Evolutionary conservation across 2,888 invertebrate genomes (phyloP), one percentile per base, ranked within the genome.

Genomic region (Acutogordius australiensis): DNA sequence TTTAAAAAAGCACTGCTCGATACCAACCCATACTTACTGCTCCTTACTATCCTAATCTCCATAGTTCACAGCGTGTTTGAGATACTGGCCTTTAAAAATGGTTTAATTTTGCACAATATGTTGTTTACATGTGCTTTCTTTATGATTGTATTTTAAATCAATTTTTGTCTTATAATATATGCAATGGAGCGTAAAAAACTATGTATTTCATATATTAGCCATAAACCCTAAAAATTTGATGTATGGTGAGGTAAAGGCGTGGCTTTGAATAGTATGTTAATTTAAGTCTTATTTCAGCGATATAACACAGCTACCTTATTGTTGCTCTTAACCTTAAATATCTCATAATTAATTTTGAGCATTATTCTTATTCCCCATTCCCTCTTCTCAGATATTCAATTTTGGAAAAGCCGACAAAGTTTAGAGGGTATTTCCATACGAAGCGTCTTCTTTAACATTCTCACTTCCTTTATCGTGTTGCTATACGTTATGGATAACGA

Each of bases 401-500:
- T 99, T 71, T 99, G 97, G 97, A 87, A 88, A 67, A 90, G 88
- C 67, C 78, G 91, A 21, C 86, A 91, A 70, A 87, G 88, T 0
- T 74, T 97, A 57, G 94, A 97, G 73, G 94, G 94, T 8, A 76
- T 99, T 45, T 94, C 94, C 0, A 94, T 99, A 1, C 79, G 94
- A 64, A 90, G 87, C 0, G 91, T 99, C 29, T 88, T 99, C 72
- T 97, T 97, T 74, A 87, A 85, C 67, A 90, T 97, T 2, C 91
- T 97, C 72, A 91, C 97, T 71, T 87, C 91, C 0, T 72, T 88
- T 13, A 81, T 99, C 60, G 91, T 99, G 0, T 73, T 91, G 2
- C 76, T 99, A 1, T 99, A 97, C 71, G 91, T 99, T 1, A 73
- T 94, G 62, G 97, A 99, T 71, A 94, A 97, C 72, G 97, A 99